These are phyloP conservation scores for Sinohyriopsis cumingii DNA, from an alignment of 2,888 invertebrate genomes.

Conservation along the genomic window DNA sequence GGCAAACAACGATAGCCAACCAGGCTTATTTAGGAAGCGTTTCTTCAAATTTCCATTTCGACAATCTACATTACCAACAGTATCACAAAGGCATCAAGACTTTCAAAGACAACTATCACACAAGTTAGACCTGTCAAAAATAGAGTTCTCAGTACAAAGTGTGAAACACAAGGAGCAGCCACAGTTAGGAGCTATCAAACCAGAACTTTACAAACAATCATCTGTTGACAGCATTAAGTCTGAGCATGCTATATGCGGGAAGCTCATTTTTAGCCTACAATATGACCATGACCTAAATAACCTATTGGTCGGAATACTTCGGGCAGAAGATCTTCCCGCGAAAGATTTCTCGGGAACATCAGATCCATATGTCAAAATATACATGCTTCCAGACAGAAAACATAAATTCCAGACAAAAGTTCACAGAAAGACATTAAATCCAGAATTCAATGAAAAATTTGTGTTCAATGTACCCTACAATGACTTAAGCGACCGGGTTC, in stretches of 20 bases:
- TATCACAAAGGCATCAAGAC: constrained; percentile 85
- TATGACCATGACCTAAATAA: constrained; percentile 88
- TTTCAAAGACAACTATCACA: constrained; percentile 88
- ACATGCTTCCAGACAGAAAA: constrained; percentile 87
- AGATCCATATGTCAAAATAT: constrained; percentile 90
- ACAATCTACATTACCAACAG: constrained; percentile 87
- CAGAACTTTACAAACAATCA: constrained; percentile 74
- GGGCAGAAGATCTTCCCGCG: constrained; percentile 85
- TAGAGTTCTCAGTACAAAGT: constrained; percentile 80
- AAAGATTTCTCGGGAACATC: constrained; percentile 89
- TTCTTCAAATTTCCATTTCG: constrained; percentile 77
- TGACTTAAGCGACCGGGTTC: constrained; percentile 82
- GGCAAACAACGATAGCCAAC: constrained; percentile 20
- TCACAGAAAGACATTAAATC: constrained; percentile 85
- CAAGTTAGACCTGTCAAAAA: constrained; percentile 83
- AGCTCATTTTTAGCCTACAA: constrained; percentile 85
- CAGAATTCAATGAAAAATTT: constrained; percentile 88
- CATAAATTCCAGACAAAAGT: constrained; percentile 89
- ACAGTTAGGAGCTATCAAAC: constrained; percentile 63
- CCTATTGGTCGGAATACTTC: constrained; percentile 83
- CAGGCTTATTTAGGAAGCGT: constrained; percentile 25
- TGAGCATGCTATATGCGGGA: constrained; percentile 77
- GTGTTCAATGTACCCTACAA: constrained; percentile 86
- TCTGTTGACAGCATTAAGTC: constrained; percentile 61
- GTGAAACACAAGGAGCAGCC: constrained; percentile 73